A percentile compares a stretch with the other conserved stretches of the same genome.
These are phyloP conservation scores for Drosophila siamana DNA, from an alignment of 2,888 invertebrate genomes.

Conservation along the genomic window DNA sequence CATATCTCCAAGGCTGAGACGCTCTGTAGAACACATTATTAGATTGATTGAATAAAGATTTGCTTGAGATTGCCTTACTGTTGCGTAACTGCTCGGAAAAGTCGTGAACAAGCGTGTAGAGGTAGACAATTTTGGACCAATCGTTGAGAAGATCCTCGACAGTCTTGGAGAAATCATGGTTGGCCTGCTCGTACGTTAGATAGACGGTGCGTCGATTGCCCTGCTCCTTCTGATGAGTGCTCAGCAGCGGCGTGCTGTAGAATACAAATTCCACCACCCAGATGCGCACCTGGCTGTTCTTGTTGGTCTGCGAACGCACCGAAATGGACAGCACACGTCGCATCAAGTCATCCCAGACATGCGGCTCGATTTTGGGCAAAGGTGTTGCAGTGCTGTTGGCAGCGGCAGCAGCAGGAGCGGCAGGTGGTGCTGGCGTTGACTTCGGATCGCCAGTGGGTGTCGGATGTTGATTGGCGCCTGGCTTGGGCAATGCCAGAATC, in stretches of 20 bases:
- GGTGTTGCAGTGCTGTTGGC: constrained; percentile 33
- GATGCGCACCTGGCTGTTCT: constrained; percentile 89
- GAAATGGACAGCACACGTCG: constrained; percentile 93
- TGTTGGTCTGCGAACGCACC: constrained; percentile 91
- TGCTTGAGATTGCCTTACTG: constrained; percentile 86
- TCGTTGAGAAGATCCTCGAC: constrained; percentile 95
- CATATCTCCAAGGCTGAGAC: constrained; percentile 89
- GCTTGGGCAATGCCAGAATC: constrained; percentile 90
- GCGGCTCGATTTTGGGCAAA: constrained; percentile 82
- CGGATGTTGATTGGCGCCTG: constrained; percentile 49
- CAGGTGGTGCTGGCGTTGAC: constrained; percentile 23
- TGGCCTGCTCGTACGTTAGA: constrained; percentile 95
- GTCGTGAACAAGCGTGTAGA: constrained; percentile 94
- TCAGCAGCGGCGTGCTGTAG: constrained; percentile 92
- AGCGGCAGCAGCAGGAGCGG: constrained; percentile 15
- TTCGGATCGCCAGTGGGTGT: constrained; percentile 42
- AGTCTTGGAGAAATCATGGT: constrained; percentile 92
- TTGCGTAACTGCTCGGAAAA: constrained; percentile 92
- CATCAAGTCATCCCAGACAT: constrained; percentile 90
- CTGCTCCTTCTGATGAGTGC: constrained; percentile 93
- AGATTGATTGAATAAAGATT: background rate
- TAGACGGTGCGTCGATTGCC: constrained; percentile 95
- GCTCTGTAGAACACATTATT: constrained; percentile 84
- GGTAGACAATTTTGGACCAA: constrained; percentile 96
- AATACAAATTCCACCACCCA: constrained; percentile 97